Percentiles rank a stretch among this genome's conserved stretches.
phyloP scores from a whole-genome alignment of 1,140 invertebrate species.

The Drosophila arawakana region DNA sequence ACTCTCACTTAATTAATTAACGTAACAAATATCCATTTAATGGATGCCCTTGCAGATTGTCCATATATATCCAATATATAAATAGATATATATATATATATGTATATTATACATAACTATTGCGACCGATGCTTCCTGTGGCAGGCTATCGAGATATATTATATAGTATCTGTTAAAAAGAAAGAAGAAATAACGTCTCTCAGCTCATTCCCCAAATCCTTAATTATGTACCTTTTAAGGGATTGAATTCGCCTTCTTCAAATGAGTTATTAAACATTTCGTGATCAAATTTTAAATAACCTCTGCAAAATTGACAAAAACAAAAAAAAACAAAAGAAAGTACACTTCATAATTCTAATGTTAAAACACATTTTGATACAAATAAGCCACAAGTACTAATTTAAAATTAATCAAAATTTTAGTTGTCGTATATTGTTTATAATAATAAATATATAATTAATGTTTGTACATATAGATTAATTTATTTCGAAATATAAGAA shows the following conservation, averaged over 20 bases:
- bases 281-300: not conserved
- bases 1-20: not conserved
- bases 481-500: constrained; percentile 1
- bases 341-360: not conserved
- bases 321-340: too few species aligned
- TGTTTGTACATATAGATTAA: constrained; percentile 2
- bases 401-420: not conserved
- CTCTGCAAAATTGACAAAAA: constrained; percentile 2
- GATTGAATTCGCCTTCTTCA: not conserved
- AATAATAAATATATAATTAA: constrained; percentile 13
- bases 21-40: not conserved
- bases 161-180: not conserved
- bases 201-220: constrained; percentile 15
- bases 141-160: not conserved
- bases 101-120: not conserved
- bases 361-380: not conserved
- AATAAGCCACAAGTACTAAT: constrained; percentile 1
- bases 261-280: constrained; percentile 7
- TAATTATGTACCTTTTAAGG: constrained; percentile 2
- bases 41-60: not conserved
- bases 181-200: not conserved
- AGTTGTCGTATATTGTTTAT: constrained; percentile 5
- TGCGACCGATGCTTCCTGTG: not conserved
- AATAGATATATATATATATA: not conserved
- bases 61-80: not conserved